A percentile compares a stretch with the other conserved stretches of the same genome.
phyloP scores from a whole-genome alignment of 2,888 invertebrate genomes.

The Erebia palarica region DNA sequence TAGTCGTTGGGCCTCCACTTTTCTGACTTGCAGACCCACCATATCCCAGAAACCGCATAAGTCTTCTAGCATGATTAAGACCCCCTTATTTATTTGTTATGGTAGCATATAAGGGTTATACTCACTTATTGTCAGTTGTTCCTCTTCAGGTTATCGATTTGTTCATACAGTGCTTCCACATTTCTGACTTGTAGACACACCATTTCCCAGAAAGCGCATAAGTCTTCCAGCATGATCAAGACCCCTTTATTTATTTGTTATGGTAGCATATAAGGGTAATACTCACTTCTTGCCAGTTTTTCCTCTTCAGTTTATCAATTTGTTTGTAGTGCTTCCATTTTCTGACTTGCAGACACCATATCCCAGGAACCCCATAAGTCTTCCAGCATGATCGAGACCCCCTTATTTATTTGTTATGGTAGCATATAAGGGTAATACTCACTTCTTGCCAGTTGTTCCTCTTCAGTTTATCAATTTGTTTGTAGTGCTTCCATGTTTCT shows the following conservation, averaged over 20 bases:
- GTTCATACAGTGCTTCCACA: conserved; percentile 89
- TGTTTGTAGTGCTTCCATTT: conserved; percentile 92
- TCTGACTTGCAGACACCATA: conserved; percentile 96
- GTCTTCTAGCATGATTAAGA: too few species aligned
- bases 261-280: too few species aligned
- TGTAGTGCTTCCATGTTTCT: too few species aligned
- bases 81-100: too few species aligned
- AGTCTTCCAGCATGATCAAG: too few species aligned
- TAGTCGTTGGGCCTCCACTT: too few species aligned
- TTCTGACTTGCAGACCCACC: too few species aligned
- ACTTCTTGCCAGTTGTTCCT: conserved; percentile 87
- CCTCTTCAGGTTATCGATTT: conserved; percentile 83
- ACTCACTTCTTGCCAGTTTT: conserved; percentile 85
- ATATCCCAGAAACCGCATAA: too few species aligned
- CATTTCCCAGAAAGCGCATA: conserved; percentile 97
- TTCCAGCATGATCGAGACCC: too few species aligned
- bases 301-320: conserved; percentile 83
- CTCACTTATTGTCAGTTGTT: conserved; percentile 86
- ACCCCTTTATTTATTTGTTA: too few species aligned
- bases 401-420: too few species aligned
- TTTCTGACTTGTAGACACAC: conserved; percentile 95
- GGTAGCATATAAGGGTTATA: background rate
- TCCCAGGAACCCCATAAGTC: conserved; percentile 93
- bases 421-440: background rate
- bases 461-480: too few species aligned